phyloP scores from a whole-genome alignment of 2,888 invertebrate genomes.

The Quadroppia sp. region DNA sequence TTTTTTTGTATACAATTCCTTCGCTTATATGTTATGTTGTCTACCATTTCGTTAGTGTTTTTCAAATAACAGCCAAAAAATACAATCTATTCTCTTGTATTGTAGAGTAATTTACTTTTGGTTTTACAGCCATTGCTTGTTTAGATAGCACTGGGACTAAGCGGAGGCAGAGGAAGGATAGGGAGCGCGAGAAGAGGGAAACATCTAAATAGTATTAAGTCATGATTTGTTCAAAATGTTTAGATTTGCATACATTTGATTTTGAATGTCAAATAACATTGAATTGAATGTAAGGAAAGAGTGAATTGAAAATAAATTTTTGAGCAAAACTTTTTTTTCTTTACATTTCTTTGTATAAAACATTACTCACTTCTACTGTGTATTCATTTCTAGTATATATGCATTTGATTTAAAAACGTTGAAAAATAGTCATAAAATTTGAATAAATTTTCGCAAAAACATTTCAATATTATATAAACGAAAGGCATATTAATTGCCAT shows the following conservation, averaged over 20 bases:
- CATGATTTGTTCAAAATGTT: conserved; percentile 19
- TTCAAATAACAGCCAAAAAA: not conserved
- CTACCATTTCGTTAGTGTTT: not conserved
- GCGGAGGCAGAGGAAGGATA: not conserved
- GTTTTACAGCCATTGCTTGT: conserved; percentile 16
- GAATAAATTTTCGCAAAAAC: too few species aligned
- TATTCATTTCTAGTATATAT: too few species aligned
- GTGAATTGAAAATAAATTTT: not conserved
- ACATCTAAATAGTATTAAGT: conserved; percentile 6
- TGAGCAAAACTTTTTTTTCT: too few species aligned
- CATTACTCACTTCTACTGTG: too few species aligned
- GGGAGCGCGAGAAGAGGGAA: not conserved
- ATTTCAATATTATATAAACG: too few species aligned
- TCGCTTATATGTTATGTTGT: too few species aligned
- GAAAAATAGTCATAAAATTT: too few species aligned
- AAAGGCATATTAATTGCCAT: too few species aligned
- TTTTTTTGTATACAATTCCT: not conserved
- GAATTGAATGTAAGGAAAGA: not conserved
- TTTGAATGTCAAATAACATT: conserved; percentile 7
- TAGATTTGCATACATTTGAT: conserved; percentile 10
- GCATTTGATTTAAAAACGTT: too few species aligned
- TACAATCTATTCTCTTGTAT: not conserved
- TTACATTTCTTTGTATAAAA: too few species aligned
- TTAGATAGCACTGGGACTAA: not conserved
- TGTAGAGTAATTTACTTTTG: conserved; percentile 12